Percentiles rank a stretch among this genome's conserved stretches.
These are phyloP conservation scores for Gavialis gangeticus DNA, from an alignment of 2,113 vertebrate species.

Conservation along the genomic window DNA sequence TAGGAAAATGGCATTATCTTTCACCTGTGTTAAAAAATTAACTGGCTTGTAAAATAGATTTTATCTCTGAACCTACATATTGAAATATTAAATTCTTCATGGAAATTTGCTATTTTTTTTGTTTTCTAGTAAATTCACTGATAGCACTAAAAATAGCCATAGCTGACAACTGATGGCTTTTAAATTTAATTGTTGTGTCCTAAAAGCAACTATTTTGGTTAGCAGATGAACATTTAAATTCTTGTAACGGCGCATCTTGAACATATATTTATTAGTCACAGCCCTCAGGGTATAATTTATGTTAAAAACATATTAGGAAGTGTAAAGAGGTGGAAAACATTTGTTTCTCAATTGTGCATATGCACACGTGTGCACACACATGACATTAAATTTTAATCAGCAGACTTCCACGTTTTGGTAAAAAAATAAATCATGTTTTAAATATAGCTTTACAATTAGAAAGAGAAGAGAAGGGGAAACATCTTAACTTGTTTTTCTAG, in stretches of 20 bases:
- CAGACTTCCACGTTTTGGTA: neutral
- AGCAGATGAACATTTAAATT: neutral
- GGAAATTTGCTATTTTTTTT: too few species aligned
- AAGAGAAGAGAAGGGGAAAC: neutral
- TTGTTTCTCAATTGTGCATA: neutral
- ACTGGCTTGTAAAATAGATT: neutral
- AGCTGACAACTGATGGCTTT: neutral
- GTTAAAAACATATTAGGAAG: neutral
- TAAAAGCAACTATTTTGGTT: neutral
- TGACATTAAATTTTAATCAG: fast-evolving
- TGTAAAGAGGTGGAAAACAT: neutral
- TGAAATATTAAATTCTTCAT: too few species aligned
- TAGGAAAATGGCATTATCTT: neutral
- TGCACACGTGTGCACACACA: neutral
- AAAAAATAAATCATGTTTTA: neutral
- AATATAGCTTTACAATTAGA: neutral
- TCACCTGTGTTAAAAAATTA: neutral
- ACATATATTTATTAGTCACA: neutral
- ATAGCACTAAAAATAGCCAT: neutral
- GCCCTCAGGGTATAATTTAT: neutral
- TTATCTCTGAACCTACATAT: too few species aligned
- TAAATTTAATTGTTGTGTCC: neutral
- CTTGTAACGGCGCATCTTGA: neutral
- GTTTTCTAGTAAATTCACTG: too few species aligned
- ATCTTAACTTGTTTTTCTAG: neutral